These are phyloP conservation scores for Epistrophe eligans DNA, from an alignment of 2,888 invertebrate genomes.

Conservation along the genomic window DNA sequence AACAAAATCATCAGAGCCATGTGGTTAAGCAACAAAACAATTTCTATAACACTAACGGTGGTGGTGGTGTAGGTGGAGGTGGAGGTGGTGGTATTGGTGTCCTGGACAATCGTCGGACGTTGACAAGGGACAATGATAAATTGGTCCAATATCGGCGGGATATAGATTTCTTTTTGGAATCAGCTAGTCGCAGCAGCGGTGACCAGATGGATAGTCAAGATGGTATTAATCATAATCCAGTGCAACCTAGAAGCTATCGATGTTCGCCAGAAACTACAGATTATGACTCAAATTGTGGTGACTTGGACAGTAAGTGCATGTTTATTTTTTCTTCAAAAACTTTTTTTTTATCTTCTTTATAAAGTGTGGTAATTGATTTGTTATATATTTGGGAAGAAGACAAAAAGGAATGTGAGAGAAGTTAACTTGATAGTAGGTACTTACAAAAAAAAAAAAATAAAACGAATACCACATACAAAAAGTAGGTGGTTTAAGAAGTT, in stretches of 20 bases:
- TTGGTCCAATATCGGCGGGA: conserved; percentile 78
- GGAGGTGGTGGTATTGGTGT: conserved; percentile 71
- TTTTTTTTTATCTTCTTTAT: conserved; percentile 3
- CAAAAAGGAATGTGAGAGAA: not conserved
- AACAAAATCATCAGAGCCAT: conserved; percentile 60
- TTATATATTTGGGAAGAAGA: not conserved
- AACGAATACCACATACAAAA: not conserved
- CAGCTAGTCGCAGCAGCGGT: conserved; percentile 83
- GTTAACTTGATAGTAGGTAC: not conserved
- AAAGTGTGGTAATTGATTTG: not conserved
- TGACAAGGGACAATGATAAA: conserved; percentile 70
- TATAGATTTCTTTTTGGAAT: conserved; percentile 84
- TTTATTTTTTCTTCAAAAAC: not conserved
- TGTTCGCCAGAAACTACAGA: conserved; percentile 97
- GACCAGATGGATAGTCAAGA: conserved; percentile 83
- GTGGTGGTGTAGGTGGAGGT: no score
- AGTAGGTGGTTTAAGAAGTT: not conserved
- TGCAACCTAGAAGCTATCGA: conserved; percentile 92
- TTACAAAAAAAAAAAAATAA: not conserved
- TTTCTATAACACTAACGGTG: conserved; percentile 77
- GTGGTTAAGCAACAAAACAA: conserved; percentile 58
- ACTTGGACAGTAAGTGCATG: conserved; percentile 90
- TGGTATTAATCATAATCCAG: conserved; percentile 82
- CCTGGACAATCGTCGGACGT: conserved; percentile 73
- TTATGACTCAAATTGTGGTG: conserved; percentile 93